Conservation (phyloP, 2,113 vertebrate genomes). For the Pelvicachromis taeniatus region DNA sequence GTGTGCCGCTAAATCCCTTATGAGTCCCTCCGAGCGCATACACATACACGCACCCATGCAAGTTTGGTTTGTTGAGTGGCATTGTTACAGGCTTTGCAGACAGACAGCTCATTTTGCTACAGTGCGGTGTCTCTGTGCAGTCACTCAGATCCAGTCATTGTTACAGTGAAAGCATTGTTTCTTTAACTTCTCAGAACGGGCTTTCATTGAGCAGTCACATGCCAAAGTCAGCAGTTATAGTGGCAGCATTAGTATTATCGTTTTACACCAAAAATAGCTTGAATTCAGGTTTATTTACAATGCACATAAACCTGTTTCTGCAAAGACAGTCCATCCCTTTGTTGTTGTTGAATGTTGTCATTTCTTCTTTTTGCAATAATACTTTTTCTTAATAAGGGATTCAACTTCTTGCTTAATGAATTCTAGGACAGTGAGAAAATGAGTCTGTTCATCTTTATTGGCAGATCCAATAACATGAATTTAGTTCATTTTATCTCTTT, state of each 20-base stretch:
- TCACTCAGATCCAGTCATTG: neutral
- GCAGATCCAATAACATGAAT: too few species aligned
- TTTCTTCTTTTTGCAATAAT: neutral
- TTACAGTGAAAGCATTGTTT: constrained; percentile 31
- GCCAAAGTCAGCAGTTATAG: neutral
- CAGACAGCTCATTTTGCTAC: neutral
- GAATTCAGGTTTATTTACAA: neutral
- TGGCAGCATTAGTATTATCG: neutral
- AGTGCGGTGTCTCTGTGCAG: neutral
- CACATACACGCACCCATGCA: neutral
- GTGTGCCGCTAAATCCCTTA: neutral
- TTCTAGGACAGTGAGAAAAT: neutral
- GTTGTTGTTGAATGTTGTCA: neutral
- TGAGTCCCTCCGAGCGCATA: neutral
- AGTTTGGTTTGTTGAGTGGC: neutral
- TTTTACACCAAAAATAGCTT: neutral
- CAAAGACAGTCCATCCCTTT: neutral
- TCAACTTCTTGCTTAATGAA: neutral
- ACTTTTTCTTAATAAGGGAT: neutral
- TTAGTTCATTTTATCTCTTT: too few species aligned
- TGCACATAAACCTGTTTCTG: neutral
- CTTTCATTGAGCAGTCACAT: neutral
- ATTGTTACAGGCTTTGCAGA: neutral
- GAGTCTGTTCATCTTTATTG: too few species aligned
- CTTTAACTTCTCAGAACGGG: constrained; percentile 10